Evolutionary conservation across 2,113 vertebrate genomes (phyloP), one percentile per base, ranked within the genome.

Genomic region (Athene noctua): DNA sequence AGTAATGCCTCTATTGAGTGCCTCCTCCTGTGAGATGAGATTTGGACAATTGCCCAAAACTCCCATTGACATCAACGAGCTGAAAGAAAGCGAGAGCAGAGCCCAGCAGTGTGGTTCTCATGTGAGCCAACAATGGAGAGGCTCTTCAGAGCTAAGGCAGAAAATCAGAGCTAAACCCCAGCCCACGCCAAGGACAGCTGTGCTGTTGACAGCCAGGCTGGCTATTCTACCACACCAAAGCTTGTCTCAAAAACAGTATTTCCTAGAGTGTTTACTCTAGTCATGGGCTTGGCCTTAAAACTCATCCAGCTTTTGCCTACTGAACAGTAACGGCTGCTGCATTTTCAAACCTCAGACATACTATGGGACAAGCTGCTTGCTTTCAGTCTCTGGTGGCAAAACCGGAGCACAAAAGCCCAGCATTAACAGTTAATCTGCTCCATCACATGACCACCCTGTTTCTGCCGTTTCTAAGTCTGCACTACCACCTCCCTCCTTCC

Each of bases 91-190:
- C 0, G 0, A 5, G 0, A 92, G 81, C 80, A 77, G 75, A 88
- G 68, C 79, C 88, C 89, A 86, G 86, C 86, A 83, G 85, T 38
- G 44, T 1, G 0, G 71, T 86, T 97, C 80, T 86, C 74, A 73
- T 87, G 59, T 81, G 54, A 96, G 82, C 75, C 89, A 90, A 94
- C 86, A 95, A 92, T 20, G 91, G 83, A 92, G 82, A 80, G 88
- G 58, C 80, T 94, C 91, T 87, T 95, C 92, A 94, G 88, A 92
- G 92, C 73, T 61, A 49, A 74, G 40, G 92, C 83, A 90, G 80
- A 97, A 94, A 97, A 96, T 91, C 83, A 81, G 90, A 88, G 61
- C 90, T 95, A 74, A 88, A 80, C 59, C 38, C 75, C 92, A 86
- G 75, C 83, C 95, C 91, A 91, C 0, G 13, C 92, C 86, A 96